Percentiles rank a stretch among this genome's conserved stretches.
These are phyloP conservation scores for Tryphoninae sp. DNA, from an alignment of 2,888 invertebrate genomes.

Conservation along the genomic window DNA sequence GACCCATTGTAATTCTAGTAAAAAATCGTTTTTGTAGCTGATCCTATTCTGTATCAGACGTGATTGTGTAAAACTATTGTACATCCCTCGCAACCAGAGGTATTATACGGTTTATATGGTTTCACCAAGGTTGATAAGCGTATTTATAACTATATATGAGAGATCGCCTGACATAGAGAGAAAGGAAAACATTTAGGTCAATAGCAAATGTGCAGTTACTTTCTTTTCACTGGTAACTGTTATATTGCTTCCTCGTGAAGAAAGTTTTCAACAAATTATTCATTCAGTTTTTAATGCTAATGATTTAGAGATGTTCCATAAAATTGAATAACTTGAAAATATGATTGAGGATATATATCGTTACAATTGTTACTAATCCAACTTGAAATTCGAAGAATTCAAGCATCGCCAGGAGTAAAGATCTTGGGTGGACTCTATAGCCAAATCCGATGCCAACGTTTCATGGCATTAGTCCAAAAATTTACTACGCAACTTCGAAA, in stretches of 20 bases:
- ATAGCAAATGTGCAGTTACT: slow-evolving; percentile 20
- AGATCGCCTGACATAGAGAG: neutral
- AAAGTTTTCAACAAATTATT: neutral
- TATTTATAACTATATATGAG: slow-evolving; percentile 24
- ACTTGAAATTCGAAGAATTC: slow-evolving; percentile 4
- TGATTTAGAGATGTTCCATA: neutral
- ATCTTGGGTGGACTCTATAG: slow-evolving; percentile 9
- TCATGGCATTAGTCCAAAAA: slow-evolving; percentile 30
- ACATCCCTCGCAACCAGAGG: slow-evolving; percentile 32
- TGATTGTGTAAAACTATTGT: slow-evolving; percentile 27
- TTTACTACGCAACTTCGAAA: neutral
- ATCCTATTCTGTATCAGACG: neutral
- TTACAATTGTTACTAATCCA: neutral
- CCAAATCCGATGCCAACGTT: neutral
- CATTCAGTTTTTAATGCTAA: neutral
- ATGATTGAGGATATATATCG: neutral
- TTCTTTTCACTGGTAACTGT: slow-evolving; percentile 4
- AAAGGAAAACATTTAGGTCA: slow-evolving; percentile 34
- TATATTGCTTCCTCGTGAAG: neutral
- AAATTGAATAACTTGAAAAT: neutral
- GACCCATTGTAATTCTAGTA: too few relatives aligned
- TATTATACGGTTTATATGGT: slow-evolving; percentile 69
- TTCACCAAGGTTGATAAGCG: slow-evolving; percentile 66
- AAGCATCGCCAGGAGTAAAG: slow-evolving; percentile 27
- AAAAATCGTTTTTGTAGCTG: slow-evolving; percentile 2